Evolutionary conservation across 2,797 vertebrate genomes (phyloP).

Genomic region (Urocyon cinereoargenteus): DNA sequence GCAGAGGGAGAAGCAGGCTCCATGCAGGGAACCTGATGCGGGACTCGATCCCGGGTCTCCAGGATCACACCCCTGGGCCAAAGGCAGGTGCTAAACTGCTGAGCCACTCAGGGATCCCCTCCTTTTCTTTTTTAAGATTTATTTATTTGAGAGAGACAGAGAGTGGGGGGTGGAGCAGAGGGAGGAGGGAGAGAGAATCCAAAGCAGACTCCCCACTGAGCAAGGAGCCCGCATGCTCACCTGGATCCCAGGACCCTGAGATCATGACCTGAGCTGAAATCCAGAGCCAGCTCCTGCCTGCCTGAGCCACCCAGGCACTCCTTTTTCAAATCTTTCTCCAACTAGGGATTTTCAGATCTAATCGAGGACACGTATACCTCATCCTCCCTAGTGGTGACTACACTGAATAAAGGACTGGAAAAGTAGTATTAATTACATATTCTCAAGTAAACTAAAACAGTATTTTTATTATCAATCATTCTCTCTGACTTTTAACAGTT

Average conservation of each 20-base stretch:
- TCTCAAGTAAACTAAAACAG: background rate
- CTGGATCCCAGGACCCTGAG: background rate
- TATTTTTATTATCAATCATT: background rate
- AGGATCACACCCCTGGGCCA: no score
- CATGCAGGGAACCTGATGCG: no score
- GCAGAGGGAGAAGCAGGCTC: no score
- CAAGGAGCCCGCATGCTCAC: fast-evolving
- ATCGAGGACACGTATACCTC: background rate
- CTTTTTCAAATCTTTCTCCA: background rate
- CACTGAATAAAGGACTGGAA: background rate
- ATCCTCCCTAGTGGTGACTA: background rate
- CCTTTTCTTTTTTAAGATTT: background rate
- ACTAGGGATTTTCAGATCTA: background rate
- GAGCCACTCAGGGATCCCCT: no score
- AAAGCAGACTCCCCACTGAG: background rate
- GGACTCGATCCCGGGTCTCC: no score
- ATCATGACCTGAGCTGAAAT: background rate
- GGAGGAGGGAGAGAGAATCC: background rate
- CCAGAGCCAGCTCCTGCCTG: background rate
- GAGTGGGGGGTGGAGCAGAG: background rate
- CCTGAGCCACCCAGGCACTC: background rate
- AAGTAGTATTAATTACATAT: background rate
- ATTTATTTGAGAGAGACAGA: background rate
- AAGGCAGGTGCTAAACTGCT: no score
- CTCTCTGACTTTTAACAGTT: background rate